Base-by-base conservation (phyloP, 1,140 invertebrate genomes). In the Bombus vancouverensis region DNA sequence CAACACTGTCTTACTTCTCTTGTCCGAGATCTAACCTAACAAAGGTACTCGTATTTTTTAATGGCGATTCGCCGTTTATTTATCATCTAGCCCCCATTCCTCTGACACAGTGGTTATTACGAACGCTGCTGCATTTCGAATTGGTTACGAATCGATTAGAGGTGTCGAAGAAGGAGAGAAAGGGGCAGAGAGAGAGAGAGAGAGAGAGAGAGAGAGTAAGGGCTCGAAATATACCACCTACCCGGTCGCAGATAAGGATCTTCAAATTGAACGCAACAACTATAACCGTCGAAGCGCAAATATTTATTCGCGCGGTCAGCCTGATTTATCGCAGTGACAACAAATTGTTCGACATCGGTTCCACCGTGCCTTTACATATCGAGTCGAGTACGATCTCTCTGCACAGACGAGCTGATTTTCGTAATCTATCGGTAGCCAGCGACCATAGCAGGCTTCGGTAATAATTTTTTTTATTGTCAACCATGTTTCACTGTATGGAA, bases 321-420 rank as follows among this genome's bases (percentile, higher is more conserved):
- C 79, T 88, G 88, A 89, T 89, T 89, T 89, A 89, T 89, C 83
- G 68, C 74, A 82, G 77, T 72, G 84, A 89, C 88, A 85, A 88
- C 88, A 85, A 89, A 89, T 88, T 88, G 88, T 87, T n/a, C 44
- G 71, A 47, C 78, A 76, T 47, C 85, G 87, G 62, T 62, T 65
- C 34, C 53, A 25, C 71, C 68, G 6, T 42, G 65, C 32, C 75
- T 57, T 57, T 6, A 22, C 18, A 34, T 28, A 47, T 34, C 25
- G 34, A 1, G 25, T 42, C 12, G 47, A 6, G 37, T n/a, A 13
- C 13, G 39, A 8, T 39, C 28, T 28, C 22, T 6, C 12, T 9
- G 59, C 28, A 62, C 59, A 13, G 34, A 47, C 37, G 74, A 71
- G 39, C 77, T 62, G 65, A 75, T 88, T 89, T 88, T 83, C 86